Evolutionary conservation across 1,140 invertebrate species (phyloP).

Genomic region (Sarcophaga peregrina): DNA sequence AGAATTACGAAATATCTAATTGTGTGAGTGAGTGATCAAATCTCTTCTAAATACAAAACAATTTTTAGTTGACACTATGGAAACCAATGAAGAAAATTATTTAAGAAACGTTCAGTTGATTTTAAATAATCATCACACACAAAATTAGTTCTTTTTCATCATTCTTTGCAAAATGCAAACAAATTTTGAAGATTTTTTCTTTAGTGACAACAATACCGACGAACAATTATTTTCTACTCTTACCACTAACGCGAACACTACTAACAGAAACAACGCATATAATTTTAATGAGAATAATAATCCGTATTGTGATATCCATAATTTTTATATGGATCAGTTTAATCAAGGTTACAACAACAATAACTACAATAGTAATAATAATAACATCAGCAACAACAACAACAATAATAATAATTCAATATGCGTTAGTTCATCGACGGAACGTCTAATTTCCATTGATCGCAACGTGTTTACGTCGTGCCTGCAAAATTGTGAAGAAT

Average conservation of each 20-base stretch:
- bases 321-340: slow-evolving; percentile 28
- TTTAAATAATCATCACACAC: not conserved
- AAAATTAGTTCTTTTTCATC: not conserved
- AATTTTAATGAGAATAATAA: not conserved
- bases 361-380: too few species aligned
- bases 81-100: not conserved
- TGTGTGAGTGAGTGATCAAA: not conserved
- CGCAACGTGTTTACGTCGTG: not conserved
- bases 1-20: not conserved
- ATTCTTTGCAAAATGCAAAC: slow-evolving; percentile 17
- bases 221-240: not conserved
- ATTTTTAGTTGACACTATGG: slow-evolving; percentile 1
- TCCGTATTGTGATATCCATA: slow-evolving; percentile 11
- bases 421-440: slow-evolving; percentile 1
- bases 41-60: not conserved
- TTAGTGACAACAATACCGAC: not conserved
- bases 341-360: slow-evolving; percentile 17
- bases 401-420: not conserved
- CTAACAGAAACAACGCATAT: not conserved
- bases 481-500: slow-evolving; percentile 2
- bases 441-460: not conserved
- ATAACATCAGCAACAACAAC: not conserved
- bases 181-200: slow-evolving; percentile 22
- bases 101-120: not conserved
- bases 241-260: not conserved